Percentiles rank a stretch among this genome's conserved stretches.
Evolutionary conservation across 2,113 vertebrate species (phyloP).

Genomic region (Clupea harengus): DNA sequence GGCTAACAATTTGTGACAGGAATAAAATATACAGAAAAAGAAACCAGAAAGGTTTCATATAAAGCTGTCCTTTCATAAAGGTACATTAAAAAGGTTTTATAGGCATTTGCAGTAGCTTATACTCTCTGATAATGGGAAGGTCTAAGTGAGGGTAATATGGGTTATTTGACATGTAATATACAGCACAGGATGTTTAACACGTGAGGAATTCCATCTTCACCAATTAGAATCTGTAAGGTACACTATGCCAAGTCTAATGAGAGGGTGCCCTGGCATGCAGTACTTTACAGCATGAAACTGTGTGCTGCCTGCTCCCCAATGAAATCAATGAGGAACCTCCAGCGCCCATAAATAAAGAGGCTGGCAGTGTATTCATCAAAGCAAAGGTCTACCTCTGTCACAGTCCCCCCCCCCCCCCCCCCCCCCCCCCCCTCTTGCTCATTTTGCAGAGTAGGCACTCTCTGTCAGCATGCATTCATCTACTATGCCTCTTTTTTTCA

Average conservation of each 20-base stretch:
- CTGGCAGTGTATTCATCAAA: not conserved
- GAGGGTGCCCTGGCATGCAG: not conserved
- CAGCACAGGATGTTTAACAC: not conserved
- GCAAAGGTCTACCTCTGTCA: constrained; percentile 20
- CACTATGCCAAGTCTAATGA: not conserved
- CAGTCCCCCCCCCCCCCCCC: not conserved
- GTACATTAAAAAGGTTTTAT: not conserved
- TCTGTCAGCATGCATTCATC: constrained; percentile 12
- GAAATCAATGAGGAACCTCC: constrained; percentile 3
- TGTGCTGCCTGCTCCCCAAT: not conserved
- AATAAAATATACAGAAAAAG: not conserved
- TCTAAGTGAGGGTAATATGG: not conserved
- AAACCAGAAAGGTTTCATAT: not conserved
- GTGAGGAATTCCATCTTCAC: not conserved
- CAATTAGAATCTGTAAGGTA: not conserved
- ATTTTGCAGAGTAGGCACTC: not conserved
- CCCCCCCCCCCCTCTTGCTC: not conserved
- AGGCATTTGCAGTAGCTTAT: not conserved
- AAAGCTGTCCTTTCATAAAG: not conserved
- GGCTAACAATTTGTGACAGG: not conserved
- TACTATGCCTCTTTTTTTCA: not conserved
- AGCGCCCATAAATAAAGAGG: not conserved
- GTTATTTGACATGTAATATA: not conserved
- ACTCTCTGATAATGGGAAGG: not conserved
- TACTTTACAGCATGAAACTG: constrained; percentile 4